These are phyloP conservation scores for Epinotia bilunana DNA, from an alignment of 2,888 invertebrate species.

Conservation along the genomic window DNA sequence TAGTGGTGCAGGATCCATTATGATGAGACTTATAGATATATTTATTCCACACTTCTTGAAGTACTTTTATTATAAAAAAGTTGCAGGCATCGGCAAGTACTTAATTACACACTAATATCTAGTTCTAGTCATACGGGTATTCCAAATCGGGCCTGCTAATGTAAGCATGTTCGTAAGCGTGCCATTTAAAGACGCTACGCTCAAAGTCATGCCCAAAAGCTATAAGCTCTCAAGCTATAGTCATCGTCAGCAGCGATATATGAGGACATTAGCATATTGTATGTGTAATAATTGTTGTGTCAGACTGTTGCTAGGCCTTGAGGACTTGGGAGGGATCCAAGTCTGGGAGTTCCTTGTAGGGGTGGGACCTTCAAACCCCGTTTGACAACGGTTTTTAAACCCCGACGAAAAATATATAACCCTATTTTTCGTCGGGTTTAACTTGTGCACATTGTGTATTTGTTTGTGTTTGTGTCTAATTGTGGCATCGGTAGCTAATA, in stretches of 20 bases:
- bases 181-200: slow-evolving; percentile 1
- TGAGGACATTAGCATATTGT: slow-evolving; percentile 24
- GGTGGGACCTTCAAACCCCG: not conserved
- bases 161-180: too few species aligned
- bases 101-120: too few species aligned
- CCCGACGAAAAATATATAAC: too few species aligned
- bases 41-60: too few species aligned
- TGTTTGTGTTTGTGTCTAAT: too few species aligned
- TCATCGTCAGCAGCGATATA: slow-evolving; percentile 25
- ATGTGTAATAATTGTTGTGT: slow-evolving; percentile 4
- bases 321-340: slow-evolving; percentile 25
- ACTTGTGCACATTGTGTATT: not conserved
- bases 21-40: too few species aligned
- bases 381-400: not conserved
- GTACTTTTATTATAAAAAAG: too few species aligned
- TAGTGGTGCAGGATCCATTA: too few species aligned
- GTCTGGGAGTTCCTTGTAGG: slow-evolving; percentile 21
- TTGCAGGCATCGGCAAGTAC: too few species aligned
- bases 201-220: slow-evolving; percentile 35
- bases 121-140: too few species aligned
- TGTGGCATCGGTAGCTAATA: too few species aligned
- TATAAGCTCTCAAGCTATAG: slow-evolving; percentile 22
- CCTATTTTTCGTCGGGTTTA: too few species aligned
- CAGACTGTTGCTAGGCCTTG: slow-evolving; percentile 21
- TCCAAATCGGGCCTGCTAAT: not conserved